Evolutionary conservation across 1,140 invertebrate species (phyloP), one percentile per base, ranked within the genome.

Genomic region (Heliothis virescens): DNA sequence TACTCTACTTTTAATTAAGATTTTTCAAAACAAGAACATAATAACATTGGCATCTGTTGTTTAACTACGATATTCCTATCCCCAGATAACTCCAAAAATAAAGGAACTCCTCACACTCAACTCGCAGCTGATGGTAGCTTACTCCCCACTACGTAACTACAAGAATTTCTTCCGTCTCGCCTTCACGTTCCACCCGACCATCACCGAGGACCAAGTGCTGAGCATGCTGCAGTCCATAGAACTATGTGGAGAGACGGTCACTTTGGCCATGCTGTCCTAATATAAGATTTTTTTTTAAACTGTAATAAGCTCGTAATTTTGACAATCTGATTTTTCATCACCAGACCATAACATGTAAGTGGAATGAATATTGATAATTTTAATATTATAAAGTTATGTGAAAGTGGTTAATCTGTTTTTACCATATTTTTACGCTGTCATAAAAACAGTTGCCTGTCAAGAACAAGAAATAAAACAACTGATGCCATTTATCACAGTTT

Each of bases 161-260:
- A 96, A 96, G 11, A 98, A 99, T 90, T 99, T 99, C 93, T 98
- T 99, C 91, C 96, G 98, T 47, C 96, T 99, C 94, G 97, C 98
- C 0, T 96, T 98, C 18, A 96, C 96, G 2, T 98, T 98, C 85
- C 97, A 97, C 82, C 97, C 98, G 0, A 47, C 75, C 7, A 4
- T 91, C 0, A 72, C 89, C 52, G 83, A 90, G 53, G 63, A 65
- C 0, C 74, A 92, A 10, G 85, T 94, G 1, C 13, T 90, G 0
- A 81, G 87, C 0, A 94, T 94, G 84, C 73, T 94, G 47, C 77
- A 86, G 9, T 82, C 89, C 26, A 91, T 94, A 0, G 84, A 93
- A 60, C 85, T 92, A 13, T 88, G 86, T 41, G 93, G 92, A 0
- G 93, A 94, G 81, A 86, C 79, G 62, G 79, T 92, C 0, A 89